A percentile compares a stretch with the other conserved stretches of the same genome.
Evolutionary conservation across 1,140 invertebrate species (phyloP).

Genomic region (Helicorthomorpha holstii): DNA sequence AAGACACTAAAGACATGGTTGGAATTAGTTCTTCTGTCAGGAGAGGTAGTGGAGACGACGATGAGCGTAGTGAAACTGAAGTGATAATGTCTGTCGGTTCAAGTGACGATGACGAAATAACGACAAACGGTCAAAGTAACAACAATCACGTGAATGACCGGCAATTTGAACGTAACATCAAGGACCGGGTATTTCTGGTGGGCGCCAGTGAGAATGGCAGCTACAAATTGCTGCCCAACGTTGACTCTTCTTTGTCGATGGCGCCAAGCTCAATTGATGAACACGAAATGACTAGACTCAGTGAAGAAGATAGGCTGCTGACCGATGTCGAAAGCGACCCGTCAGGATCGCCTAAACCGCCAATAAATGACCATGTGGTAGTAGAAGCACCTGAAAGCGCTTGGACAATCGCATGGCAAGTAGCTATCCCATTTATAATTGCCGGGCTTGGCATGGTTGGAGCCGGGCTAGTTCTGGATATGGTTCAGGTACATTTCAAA

Average conservation of each 20-base stretch:
- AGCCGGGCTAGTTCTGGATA: conserved; percentile 64
- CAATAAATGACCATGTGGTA: not conserved
- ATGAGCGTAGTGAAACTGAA: too few species aligned
- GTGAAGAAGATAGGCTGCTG: not conserved
- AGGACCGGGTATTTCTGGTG: too few species aligned
- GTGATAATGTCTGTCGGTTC: too few species aligned
- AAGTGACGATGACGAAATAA: too few species aligned
- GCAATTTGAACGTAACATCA: too few species aligned
- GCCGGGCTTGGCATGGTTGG: conserved; percentile 85
- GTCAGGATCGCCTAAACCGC: not conserved
- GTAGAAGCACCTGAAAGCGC: conserved; percentile 7
- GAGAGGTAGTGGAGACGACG: too few species aligned
- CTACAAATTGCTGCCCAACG: not conserved
- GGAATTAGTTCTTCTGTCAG: too few species aligned
- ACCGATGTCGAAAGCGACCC: not conserved
- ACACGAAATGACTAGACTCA: not conserved
- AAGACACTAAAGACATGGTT: too few species aligned
- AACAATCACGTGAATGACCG: too few species aligned
- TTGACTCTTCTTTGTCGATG: not conserved
- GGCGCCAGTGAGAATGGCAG: too few species aligned
- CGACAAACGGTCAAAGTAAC: too few species aligned
- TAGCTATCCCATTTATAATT: conserved; percentile 46
- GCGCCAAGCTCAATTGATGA: not conserved
- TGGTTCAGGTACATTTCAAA: conserved; percentile 47
- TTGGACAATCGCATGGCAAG: conserved; percentile 22